A percentile compares a stretch with the other conserved stretches of the same genome.
phyloP scores from a whole-genome alignment of 2,797 vertebrate species.

The Nothura maculosa region DNA sequence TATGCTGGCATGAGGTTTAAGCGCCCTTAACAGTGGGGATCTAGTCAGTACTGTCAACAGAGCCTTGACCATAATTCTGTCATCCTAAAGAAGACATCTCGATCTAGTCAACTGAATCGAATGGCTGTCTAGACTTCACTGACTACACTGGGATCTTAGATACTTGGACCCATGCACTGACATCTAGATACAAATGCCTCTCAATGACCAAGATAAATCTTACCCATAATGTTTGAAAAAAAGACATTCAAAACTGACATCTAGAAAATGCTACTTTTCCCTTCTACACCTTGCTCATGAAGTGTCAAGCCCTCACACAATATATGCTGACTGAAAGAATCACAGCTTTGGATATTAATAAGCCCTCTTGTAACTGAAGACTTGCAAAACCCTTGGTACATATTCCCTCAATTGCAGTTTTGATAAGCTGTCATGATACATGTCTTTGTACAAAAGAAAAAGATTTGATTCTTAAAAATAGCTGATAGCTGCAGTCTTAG shows the following conservation, averaged over 20 bases:
- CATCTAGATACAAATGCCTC: neutral
- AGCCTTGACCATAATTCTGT: neutral
- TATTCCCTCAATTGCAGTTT: neutral
- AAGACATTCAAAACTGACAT: neutral
- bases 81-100: neutral
- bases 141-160: neutral
- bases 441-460: neutral
- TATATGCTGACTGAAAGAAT: neutral
- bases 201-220: neutral
- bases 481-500: neutral
- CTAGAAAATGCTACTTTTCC: neutral
- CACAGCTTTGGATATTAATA: neutral
- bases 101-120: neutral
- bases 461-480: neutral
- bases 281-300: neutral
- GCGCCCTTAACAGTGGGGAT: neutral
- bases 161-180: neutral
- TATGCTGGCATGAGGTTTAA: neutral
- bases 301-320: neutral
- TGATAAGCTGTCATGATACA: neutral
- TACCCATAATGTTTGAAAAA: neutral
- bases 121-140: neutral
- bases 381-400: neutral
- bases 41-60: neutral
- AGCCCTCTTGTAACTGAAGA: neutral